Evolutionary conservation across 2,888 invertebrate species (phyloP).

Genomic region (Pyrgus malvae): DNA sequence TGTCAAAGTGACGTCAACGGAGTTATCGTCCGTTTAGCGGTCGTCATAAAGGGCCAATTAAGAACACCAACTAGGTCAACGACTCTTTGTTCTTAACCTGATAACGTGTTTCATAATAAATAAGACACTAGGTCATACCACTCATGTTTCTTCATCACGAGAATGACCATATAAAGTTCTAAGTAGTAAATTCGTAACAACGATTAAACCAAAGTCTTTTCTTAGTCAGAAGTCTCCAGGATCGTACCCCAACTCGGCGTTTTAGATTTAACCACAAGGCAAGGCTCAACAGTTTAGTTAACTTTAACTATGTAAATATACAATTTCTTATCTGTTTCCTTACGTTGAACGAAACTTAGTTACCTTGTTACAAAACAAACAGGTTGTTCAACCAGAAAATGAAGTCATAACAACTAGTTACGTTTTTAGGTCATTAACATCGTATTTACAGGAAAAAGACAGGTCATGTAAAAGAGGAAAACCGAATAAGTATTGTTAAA

Average conservation of each 20-base stretch:
- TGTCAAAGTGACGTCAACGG: slow-evolving; percentile 52
- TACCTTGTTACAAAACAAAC: slow-evolving; percentile 12
- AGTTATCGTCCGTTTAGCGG: slow-evolving; percentile 46
- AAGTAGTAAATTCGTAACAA: too few relatives aligned
- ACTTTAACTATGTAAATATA: too few relatives aligned
- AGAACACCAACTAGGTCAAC: slow-evolving; percentile 65
- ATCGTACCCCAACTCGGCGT: too few relatives aligned
- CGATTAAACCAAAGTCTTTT: not conserved
- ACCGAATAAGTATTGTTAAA: slow-evolving; percentile 46
- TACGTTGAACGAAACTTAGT: not conserved
- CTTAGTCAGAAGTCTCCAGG: too few relatives aligned
- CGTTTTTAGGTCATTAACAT: slow-evolving; percentile 72
- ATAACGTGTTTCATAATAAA: slow-evolving; percentile 46
- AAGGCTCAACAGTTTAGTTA: too few relatives aligned
- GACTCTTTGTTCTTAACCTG: slow-evolving; percentile 62
- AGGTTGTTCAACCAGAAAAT: slow-evolving; percentile 18
- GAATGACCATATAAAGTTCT: too few relatives aligned
- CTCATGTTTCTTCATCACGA: too few relatives aligned
- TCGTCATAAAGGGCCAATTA: slow-evolving; percentile 59
- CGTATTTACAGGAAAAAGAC: slow-evolving; percentile 57
- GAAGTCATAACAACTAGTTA: slow-evolving; percentile 19
- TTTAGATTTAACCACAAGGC: too few relatives aligned
- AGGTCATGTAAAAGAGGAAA: slow-evolving; percentile 62
- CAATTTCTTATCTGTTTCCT: too few relatives aligned
- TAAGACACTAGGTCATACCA: slow-evolving; percentile 35